Evolutionary conservation across 2,113 vertebrate genomes (phyloP), one percentile per base, ranked within the genome.

Genomic region (Apteryx mantelli): DNA sequence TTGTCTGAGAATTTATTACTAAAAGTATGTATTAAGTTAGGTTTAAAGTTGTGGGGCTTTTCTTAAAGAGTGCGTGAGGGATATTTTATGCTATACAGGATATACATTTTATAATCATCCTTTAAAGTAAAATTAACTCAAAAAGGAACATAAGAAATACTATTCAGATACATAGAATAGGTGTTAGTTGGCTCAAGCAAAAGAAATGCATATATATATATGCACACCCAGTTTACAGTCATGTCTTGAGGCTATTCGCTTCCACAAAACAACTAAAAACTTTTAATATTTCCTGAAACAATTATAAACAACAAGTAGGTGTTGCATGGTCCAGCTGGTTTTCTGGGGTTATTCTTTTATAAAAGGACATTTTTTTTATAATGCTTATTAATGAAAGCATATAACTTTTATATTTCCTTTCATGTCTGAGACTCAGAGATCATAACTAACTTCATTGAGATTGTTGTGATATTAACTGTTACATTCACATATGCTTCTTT

Each of bases 31-130:
- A 5, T 78, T 78, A 76, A 87, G 74, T 69, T 74, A 25, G 55
- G 55, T 55, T 64, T 15, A 14, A 78, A 89, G 20, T 76, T 6
- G 18, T 83, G 17, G 13, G 3, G 4, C 36, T 65, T 94, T 61
- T 95, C 36, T 24, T 65, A 26, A 40, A 30, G 38, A 44, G 14
- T 52, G 8, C 48, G 75, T 42, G 60, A 38, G 38, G 77, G 20
- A 55, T 69, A 9, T 7, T 78, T 21, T 88, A 7, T 0, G 5
- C 7, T 78, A 5, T 22, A 4, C 8, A 0, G 1, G 11, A 3
- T 34, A 13, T 61, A 36, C 36, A 36, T 36, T 36, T 36, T 36
- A 36, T 36, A 36, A 36, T 36, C 36, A 36, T 36, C 36, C 36
- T 36, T 36, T 36, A 36, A 36, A 36, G 36, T 36, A 36, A 36